Percentiles rank a stretch among this genome's conserved stretches.
Evolutionary conservation across 35 echinoderm and acorn worm genomes (phyloP).

Genomic region (Heliocidaris tuberculata): DNA sequence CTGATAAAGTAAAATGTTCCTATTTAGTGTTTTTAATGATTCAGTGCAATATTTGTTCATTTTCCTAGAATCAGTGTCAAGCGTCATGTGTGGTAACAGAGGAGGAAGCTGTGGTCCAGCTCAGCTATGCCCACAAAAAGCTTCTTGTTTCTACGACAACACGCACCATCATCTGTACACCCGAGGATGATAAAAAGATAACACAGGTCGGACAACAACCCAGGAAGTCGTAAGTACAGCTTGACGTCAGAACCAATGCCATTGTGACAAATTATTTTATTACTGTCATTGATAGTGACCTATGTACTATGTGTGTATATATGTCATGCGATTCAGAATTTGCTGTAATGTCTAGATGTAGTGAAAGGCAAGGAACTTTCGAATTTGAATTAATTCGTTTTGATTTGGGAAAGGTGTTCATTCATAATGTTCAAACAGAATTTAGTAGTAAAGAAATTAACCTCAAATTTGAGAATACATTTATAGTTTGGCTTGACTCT

Average conservation of each 20-base stretch:
- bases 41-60: not conserved
- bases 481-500: no score
- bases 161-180: conserved; percentile 83
- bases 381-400: no score
- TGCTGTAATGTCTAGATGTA: no score
- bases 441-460: no score
- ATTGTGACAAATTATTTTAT: not conserved
- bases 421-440: no score
- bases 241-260: not conserved
- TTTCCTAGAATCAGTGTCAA: conserved; percentile 63
- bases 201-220: conserved; percentile 87
- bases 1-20: no score
- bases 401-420: no score
- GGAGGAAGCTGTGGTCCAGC: conserved; percentile 71
- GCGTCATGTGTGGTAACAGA: conserved; percentile 67
- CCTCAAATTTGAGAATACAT: no score
- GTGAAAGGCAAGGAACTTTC: no score
- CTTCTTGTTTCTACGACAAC: conserved; percentile 75
- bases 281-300: no score
- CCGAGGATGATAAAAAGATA: conserved; percentile 79
- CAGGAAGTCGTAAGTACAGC: conserved; percentile 82
- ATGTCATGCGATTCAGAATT: no score
- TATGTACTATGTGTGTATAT: no score
- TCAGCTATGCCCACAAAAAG: conserved; percentile 79
- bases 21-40: not conserved